Evolutionary conservation across 92 coral and sea anemone genomes (phyloP).

Genomic region (Blastomussa wellsi): DNA sequence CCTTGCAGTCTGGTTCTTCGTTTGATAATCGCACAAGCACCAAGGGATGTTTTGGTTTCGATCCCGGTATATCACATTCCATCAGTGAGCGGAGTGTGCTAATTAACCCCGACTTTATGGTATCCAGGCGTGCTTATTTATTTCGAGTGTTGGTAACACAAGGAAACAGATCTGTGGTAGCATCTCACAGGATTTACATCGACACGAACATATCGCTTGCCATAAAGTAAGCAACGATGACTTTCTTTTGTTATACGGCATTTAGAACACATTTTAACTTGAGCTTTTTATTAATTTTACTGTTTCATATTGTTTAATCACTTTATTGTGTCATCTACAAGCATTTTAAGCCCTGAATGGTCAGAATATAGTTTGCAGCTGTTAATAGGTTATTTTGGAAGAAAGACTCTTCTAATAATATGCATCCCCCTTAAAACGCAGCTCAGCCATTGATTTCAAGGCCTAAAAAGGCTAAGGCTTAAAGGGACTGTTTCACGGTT

Average conservation of each 20-base stretch:
- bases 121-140: slow-evolving; percentile 46
- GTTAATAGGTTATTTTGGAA: background rate
- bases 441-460: background rate
- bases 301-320: background rate
- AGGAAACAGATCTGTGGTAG: slow-evolving; percentile 53
- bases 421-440: background rate
- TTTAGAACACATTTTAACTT: background rate
- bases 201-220: slow-evolving; percentile 60
- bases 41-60: slow-evolving; percentile 72
- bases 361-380: background rate
- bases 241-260: background rate
- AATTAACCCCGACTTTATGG: slow-evolving; percentile 48
- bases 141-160: slow-evolving; percentile 53
- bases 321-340: background rate
- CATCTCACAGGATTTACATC: slow-evolving; percentile 53
- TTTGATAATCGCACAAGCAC: background rate
- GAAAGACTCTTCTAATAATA: background rate
- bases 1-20: background rate
- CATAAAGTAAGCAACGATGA: slow-evolving; percentile 58
- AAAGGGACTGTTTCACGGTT: background rate
- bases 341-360: background rate
- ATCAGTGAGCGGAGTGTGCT: slow-evolving; percentile 25
- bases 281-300: background rate
- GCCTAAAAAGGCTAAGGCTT: background rate
- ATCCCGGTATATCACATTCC: slow-evolving; percentile 56